phyloP scores from a whole-genome alignment of 2,888 invertebrate genomes.

The Tholera decimalis region DNA sequence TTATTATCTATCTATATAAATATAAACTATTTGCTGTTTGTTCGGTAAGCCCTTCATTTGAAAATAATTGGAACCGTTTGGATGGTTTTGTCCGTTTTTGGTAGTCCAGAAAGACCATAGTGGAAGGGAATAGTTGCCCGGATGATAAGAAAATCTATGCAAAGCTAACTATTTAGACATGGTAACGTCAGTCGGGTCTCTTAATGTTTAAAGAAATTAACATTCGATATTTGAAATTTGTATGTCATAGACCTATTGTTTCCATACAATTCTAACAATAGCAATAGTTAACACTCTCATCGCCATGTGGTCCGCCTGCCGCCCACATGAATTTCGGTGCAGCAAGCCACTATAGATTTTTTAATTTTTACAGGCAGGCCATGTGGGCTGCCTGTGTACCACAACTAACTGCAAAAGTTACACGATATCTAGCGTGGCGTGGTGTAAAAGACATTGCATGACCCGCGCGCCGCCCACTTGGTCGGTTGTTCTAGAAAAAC shows the following conservation, averaged over 20 bases:
- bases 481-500: too few relatives aligned
- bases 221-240: conserved; percentile 4
- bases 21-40: neutral
- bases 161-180: neutral
- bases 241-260: neutral
- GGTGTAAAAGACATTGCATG: too few relatives aligned
- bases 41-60: neutral
- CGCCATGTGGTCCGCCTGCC: too few relatives aligned
- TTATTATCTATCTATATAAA: conserved; percentile 8
- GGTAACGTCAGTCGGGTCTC: neutral
- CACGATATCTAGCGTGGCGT: too few relatives aligned
- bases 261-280: neutral
- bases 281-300: too few relatives aligned
- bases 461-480: too few relatives aligned
- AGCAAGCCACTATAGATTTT: too few relatives aligned
- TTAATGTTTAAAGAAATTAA: neutral
- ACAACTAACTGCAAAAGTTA: too few relatives aligned
- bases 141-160: neutral
- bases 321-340: too few relatives aligned
- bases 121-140: neutral
- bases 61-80: neutral
- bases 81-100: neutral
- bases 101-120: too few relatives aligned
- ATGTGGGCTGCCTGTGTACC: too few relatives aligned
- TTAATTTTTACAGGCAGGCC: too few relatives aligned